These are phyloP conservation scores for Nannobrachium achirus DNA, from an alignment of 2,113 vertebrate species.

Conservation along the genomic window DNA sequence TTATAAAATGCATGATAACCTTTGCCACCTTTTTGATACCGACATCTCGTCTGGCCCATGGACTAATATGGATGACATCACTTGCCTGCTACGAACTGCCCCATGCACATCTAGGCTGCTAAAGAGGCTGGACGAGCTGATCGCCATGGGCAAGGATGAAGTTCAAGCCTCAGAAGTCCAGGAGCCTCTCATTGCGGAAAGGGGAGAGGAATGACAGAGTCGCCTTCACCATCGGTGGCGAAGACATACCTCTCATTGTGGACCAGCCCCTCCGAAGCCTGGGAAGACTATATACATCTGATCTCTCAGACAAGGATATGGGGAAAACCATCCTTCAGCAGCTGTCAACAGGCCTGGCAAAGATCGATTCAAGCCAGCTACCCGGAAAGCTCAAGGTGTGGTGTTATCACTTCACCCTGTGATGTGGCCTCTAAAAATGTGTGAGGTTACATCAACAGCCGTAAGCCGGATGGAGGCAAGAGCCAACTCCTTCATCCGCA, in stretches of 20 bases:
- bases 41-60: too few relatives aligned
- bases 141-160: conserved; percentile 7
- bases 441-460: background rate
- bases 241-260: too few relatives aligned
- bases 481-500: background rate
- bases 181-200: background rate
- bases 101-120: conserved; percentile 8
- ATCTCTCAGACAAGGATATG: background rate
- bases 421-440: conserved; percentile 10
- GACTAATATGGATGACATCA: conserved; percentile 18
- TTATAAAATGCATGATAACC: too few relatives aligned
- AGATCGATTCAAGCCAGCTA: too few relatives aligned
- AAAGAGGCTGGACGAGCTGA: background rate
- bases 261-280: too few relatives aligned
- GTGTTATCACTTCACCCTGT: too few relatives aligned
- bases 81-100: conserved; percentile 1
- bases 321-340: too few relatives aligned
- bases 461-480: background rate
- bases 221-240: too few relatives aligned
- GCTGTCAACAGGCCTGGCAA: too few relatives aligned
- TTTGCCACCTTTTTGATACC: too few relatives aligned
- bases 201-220: background rate
- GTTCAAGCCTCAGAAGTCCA: background rate
- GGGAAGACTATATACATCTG: background rate
- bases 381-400: too few relatives aligned